phyloP scores from a whole-genome alignment of 1,140 invertebrate genomes.

The Adelges cooleyi region DNA sequence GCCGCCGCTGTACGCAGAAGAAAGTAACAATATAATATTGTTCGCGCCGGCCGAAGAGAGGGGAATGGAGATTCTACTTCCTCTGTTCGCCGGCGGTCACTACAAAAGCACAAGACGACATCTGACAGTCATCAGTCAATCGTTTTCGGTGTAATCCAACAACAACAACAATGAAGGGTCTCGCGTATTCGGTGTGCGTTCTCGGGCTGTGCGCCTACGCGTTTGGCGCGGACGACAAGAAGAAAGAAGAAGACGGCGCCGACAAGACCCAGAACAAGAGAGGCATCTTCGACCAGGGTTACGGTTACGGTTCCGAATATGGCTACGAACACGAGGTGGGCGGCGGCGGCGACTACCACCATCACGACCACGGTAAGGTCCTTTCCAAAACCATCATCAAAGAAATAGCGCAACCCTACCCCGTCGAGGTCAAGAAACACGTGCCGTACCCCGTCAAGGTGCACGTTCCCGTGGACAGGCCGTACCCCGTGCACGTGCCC shows the following conservation, averaged over 20 bases:
- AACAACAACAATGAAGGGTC: not conserved
- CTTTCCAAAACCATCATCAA: constrained; percentile 32
- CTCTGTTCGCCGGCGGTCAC: not conserved
- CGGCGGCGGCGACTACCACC: not conserved
- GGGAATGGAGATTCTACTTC: no score
- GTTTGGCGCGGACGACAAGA: not conserved
- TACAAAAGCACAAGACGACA: not conserved
- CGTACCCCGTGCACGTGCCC: constrained; percentile 43
- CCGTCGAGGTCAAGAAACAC: constrained; percentile 37
- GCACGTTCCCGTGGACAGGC: constrained; percentile 35
- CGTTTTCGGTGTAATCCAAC: not conserved
- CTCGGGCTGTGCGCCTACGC: not conserved
- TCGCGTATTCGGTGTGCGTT: not conserved
- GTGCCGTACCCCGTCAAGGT: constrained; percentile 35
- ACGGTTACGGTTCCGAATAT: constrained; percentile 45
- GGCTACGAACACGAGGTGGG: not conserved
- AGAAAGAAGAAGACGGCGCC: not conserved
- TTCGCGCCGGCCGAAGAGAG: not conserved
- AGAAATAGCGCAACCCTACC: constrained; percentile 30
- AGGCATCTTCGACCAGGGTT: constrained; percentile 40
- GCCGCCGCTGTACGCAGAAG: no score
- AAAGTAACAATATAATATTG: no score
- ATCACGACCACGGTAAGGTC: constrained; percentile 23
- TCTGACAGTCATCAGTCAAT: not conserved
- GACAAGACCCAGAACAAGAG: constrained; percentile 19